Evolutionary conservation across 2,888 invertebrate genomes (phyloP).

Genomic region (Bhutanitis thaidina): DNA sequence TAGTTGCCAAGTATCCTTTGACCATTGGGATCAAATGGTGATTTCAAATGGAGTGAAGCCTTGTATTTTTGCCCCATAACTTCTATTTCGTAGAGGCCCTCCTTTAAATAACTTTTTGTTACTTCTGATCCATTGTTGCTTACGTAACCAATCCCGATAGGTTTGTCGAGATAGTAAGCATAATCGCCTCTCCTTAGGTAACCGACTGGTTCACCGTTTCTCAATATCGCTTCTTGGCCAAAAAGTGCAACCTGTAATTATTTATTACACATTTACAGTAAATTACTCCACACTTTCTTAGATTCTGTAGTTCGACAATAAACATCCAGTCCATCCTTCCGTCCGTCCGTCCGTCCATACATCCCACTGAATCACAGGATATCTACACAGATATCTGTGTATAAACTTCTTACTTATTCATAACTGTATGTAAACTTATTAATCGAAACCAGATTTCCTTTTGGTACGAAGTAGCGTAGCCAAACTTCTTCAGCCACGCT

Average conservation of each 20-base stretch:
- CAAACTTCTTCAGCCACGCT: too few species aligned
- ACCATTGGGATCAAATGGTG: slow-evolving; percentile 91
- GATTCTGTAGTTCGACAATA: too few species aligned
- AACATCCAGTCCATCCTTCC: too few species aligned
- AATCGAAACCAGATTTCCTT: too few species aligned
- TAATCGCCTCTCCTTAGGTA: slow-evolving; percentile 91
- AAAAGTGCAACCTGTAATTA: slow-evolving; percentile 83
- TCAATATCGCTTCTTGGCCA: slow-evolving; percentile 91
- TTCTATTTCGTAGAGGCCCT: slow-evolving; percentile 89
- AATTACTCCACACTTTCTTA: background rate
- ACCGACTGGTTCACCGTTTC: slow-evolving; percentile 88
- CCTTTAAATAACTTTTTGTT: slow-evolving; percentile 83
- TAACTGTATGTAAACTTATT: too few species aligned
- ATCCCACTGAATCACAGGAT: too few species aligned
- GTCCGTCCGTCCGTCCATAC: too few species aligned
- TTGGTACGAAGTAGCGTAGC: too few species aligned
- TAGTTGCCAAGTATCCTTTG: slow-evolving; percentile 87
- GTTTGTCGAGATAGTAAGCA: slow-evolving; percentile 78
- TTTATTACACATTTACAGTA: background rate
- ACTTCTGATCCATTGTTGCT: slow-evolving; percentile 80
- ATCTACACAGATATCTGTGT: too few species aligned
- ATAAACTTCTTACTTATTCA: too few species aligned
- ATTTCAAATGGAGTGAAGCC: slow-evolving; percentile 84
- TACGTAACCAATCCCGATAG: slow-evolving; percentile 81
- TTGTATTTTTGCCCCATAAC: slow-evolving; percentile 86